These are phyloP conservation scores for Telenomus remus DNA, from an alignment of 1,140 invertebrate species.

Conservation along the genomic window DNA sequence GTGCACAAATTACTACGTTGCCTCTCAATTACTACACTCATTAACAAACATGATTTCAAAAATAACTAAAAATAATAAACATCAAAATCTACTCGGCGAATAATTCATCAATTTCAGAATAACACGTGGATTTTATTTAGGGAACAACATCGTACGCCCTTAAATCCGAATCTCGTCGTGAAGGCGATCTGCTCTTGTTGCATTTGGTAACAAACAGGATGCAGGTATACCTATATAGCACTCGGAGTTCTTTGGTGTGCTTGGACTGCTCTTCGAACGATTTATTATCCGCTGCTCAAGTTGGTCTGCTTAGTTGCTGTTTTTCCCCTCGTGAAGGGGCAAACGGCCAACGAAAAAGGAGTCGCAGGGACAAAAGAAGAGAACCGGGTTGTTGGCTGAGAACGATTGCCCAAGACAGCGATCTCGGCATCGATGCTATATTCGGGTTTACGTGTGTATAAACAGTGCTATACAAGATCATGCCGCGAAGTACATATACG, in stretches of 20 bases:
- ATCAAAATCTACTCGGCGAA: no score
- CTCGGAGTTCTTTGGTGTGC: conserved; percentile 36
- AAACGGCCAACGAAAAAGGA: conserved; percentile 31
- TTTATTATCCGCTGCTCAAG: conserved; percentile 51
- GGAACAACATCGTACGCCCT: conserved; percentile 15
- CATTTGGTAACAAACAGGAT: conserved; percentile 55
- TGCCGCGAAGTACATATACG: conserved; percentile 36
- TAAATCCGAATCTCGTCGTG: conserved; percentile 43
- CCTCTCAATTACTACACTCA: conserved; percentile 45
- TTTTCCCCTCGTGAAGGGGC: conserved; percentile 40
- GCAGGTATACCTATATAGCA: conserved; percentile 39
- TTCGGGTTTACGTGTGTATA: conserved; percentile 33
- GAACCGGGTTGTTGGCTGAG: conserved; percentile 27
- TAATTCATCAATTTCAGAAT: conserved; percentile 4
- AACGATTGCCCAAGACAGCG: conserved; percentile 46
- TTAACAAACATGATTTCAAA: conserved; percentile 5
- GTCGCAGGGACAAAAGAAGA: conserved; percentile 17
- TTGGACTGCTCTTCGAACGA: conserved; percentile 37
- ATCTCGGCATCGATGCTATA: conserved; percentile 33
- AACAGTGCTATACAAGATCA: conserved; percentile 29
- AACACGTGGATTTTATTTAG: conserved; percentile 27
- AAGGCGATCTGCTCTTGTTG: conserved; percentile 40
- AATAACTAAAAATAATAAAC: no score
- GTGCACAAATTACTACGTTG: conserved; percentile 11
- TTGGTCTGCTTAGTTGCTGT: conserved; percentile 56